Conservation (phyloP, 1,140 invertebrate genomes). For the Dreissena rostriformis region DNA sequence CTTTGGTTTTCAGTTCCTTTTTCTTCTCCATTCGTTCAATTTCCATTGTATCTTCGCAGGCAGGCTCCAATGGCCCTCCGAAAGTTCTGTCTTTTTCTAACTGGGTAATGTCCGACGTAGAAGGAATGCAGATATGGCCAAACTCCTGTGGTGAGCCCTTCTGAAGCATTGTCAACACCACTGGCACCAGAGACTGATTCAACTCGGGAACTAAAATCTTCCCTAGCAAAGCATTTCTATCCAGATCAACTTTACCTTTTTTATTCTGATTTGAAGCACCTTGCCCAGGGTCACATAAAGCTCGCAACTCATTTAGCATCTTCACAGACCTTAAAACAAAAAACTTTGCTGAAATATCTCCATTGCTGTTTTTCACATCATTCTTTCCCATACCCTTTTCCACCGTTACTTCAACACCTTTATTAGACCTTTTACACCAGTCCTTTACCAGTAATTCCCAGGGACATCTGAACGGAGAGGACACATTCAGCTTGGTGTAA, state of each 20-base stretch:
- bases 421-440: background rate
- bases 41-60: conserved; percentile 84
- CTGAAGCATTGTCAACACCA: conserved; percentile 64
- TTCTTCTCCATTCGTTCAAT: conserved; percentile 83
- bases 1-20: conserved; percentile 68
- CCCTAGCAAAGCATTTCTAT: conserved; percentile 9
- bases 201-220: conserved; percentile 68
- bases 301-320: conserved; percentile 36
- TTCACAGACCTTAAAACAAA: conserved; percentile 62
- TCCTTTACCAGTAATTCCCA: conserved; percentile 78
- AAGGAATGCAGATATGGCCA: conserved; percentile 82
- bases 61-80: conserved; percentile 83
- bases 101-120: conserved; percentile 82
- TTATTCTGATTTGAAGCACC: background rate
- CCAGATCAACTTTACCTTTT: background rate
- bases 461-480: conserved; percentile 89
- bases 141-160: conserved; percentile 70
- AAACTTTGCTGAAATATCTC: conserved; percentile 38
- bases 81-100: conserved; percentile 77
- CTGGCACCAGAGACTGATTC: conserved; percentile 83
- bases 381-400: conserved; percentile 38
- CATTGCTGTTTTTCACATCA: background rate
- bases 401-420: conserved; percentile 82
- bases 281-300: background rate
- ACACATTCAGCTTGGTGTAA: conserved; percentile 89